Conservation (phyloP, 2,113 vertebrate genomes). For the Urocynchramus pylzowi region DNA sequence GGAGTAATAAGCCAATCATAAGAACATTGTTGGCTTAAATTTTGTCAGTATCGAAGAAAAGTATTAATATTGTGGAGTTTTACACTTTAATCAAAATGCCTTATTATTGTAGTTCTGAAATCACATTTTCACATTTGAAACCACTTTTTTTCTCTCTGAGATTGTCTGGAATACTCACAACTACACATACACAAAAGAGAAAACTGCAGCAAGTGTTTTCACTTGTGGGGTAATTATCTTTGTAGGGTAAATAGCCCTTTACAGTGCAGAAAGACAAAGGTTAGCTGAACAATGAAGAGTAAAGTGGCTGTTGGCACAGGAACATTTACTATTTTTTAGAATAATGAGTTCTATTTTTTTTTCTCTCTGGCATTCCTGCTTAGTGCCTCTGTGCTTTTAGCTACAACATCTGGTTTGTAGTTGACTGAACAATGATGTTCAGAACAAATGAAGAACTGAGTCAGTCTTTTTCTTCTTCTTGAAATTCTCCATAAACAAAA, state of each 20-base stretch:
- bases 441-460: not conserved
- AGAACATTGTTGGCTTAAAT: not conserved
- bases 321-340: not conserved
- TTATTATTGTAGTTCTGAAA: not conserved
- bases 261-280: not conserved
- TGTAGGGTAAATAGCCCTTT: not conserved
- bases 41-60: not conserved
- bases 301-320: not conserved
- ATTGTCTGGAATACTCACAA: conserved; percentile 1
- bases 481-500: not conserved
- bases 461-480: not conserved
- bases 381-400: not conserved
- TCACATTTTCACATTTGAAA: not conserved
- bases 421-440: not conserved
- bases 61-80: not conserved
- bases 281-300: not conserved
- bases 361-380: not conserved
- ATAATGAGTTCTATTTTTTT: conserved; percentile 9
- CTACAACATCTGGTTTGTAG: conserved; percentile 11
- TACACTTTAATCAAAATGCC: not conserved
- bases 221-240: conserved; percentile 8
- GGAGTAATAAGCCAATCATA: not conserved
- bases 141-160: not conserved
- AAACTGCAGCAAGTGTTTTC: conserved; percentile 28
- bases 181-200: not conserved